These are phyloP conservation scores for Whitmania pigra DNA, from an alignment of 1,140 invertebrate genomes.

Conservation along the genomic window DNA sequence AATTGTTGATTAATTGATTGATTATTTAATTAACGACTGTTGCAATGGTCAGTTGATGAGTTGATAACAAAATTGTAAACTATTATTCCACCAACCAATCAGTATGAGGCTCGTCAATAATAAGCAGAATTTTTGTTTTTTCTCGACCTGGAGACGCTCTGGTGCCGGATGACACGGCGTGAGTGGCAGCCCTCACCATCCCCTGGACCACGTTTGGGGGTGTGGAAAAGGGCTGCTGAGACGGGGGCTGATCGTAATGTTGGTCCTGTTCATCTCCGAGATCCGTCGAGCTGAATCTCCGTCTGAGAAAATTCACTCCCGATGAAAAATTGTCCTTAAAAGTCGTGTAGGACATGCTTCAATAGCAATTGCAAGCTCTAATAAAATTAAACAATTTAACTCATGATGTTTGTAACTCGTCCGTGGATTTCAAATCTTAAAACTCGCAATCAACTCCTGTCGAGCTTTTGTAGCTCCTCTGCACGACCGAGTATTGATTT, in stretches of 20 bases:
- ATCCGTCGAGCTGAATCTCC: conserved; percentile 41
- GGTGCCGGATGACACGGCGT: conserved; percentile 25
- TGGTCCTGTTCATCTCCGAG: conserved; percentile 37
- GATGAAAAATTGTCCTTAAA: conserved; percentile 36
- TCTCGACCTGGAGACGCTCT: conserved; percentile 64
- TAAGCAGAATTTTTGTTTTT: conserved; percentile 77
- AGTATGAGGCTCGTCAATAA: conserved; percentile 92
- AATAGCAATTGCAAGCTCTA: conserved; percentile 14
- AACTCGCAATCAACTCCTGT: no score
- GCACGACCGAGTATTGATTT: no score
- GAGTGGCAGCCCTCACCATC: conserved; percentile 18
- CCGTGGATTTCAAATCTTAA: no score
- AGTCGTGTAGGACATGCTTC: conserved; percentile 37
- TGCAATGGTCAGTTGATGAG: no score
- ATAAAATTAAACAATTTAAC: no score
- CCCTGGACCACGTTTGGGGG: conserved; percentile 26
- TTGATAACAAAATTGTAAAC: neutral
- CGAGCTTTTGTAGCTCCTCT: no score
- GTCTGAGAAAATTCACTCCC: conserved; percentile 38
- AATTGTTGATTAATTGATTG: neutral
- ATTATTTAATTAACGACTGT: neutral
- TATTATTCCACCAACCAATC: conserved; percentile 60
- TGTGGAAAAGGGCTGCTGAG: neutral
- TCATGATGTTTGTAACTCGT: no score
- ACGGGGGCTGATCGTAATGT: neutral